Conservation (phyloP, 2,797 vertebrate species). For the Muscicapa striata region DNA sequence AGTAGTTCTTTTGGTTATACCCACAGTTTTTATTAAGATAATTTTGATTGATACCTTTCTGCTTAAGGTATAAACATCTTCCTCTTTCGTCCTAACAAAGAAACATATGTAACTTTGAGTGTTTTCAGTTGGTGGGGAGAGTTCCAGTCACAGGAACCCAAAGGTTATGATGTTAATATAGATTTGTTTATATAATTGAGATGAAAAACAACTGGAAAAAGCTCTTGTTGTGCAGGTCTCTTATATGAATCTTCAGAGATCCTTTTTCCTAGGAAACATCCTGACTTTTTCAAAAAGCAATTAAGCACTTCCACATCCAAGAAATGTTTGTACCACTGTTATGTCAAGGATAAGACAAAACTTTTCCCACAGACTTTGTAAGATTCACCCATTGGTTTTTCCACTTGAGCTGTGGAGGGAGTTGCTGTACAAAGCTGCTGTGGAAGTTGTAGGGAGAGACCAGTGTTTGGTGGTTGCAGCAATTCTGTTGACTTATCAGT, state of each 20-base stretch:
- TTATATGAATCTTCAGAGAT: not conserved
- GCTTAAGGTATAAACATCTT: not conserved
- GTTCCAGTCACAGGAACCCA: not conserved
- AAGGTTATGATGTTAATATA: not conserved
- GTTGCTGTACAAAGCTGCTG: not conserved
- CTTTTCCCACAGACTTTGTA: not conserved
- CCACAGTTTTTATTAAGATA: not conserved
- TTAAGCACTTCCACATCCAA: not conserved
- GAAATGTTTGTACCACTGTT: not conserved
- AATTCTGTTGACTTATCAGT: not conserved
- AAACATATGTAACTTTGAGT: not conserved
- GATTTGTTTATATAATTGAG: not conserved
- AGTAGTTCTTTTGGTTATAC: not conserved
- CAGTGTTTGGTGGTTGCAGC: not conserved
- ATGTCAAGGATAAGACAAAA: not conserved
- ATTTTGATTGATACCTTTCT: not conserved
- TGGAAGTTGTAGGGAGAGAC: not conserved
- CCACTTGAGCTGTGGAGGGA: not conserved
- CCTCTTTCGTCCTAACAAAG: not conserved
- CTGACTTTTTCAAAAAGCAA: not conserved
- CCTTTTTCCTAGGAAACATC: fast-evolving
- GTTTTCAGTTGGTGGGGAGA: not conserved
- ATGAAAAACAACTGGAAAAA: not conserved
- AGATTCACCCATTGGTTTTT: not conserved
- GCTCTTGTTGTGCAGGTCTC: not conserved